Evolutionary conservation across 2,888 invertebrate genomes (phyloP).

Genomic region (Eubasilissa splendida): DNA sequence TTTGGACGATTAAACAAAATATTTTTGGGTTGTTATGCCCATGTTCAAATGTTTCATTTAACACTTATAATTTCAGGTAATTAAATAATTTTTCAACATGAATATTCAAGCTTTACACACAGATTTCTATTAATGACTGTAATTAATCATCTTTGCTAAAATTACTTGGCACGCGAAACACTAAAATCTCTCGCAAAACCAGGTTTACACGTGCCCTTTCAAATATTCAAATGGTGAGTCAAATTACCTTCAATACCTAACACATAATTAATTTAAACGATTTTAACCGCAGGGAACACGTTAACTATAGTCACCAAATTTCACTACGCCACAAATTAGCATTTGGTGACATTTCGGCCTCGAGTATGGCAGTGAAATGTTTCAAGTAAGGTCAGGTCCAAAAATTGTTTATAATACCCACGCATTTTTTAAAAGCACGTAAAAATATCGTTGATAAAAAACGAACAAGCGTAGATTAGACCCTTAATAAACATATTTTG

Average conservation of each 20-base stretch:
- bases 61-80: no score
- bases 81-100: no score
- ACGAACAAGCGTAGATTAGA: constrained; percentile 14
- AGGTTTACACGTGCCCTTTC: background rate
- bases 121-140: no score
- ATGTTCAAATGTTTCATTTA: no score
- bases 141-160: no score
- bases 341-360: background rate
- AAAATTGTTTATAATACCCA: background rate
- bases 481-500: constrained; percentile 21
- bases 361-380: background rate
- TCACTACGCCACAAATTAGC: constrained; percentile 10
- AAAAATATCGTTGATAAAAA: constrained; percentile 6
- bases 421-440: background rate
- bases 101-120: no score
- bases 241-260: background rate
- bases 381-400: background rate
- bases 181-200: no score
- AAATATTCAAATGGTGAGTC: constrained; percentile 2
- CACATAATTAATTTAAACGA: constrained; percentile 18
- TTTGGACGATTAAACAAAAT: no score
- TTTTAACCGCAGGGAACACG: background rate
- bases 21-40: no score
- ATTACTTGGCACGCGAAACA: no score
- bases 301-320: background rate